Evolutionary conservation across 2,888 invertebrate genomes (phyloP), one percentile per base, ranked within the genome.

Genomic region (Acanthopleura granulata): DNA sequence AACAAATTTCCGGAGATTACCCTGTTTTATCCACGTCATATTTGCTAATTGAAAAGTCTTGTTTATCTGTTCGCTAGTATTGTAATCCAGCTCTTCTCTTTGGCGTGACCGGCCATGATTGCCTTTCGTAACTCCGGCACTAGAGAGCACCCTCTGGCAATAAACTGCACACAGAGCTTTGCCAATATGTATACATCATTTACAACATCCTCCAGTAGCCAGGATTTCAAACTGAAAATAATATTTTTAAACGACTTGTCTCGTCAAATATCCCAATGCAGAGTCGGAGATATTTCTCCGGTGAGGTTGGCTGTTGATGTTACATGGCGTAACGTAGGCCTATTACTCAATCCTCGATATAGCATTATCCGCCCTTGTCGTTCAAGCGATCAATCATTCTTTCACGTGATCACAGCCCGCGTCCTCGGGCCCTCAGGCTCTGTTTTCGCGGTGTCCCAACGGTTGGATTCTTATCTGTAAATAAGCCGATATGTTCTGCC

Each of bases 31-130:
- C 29, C 29, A 22, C 29, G 22, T 27, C 29, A 27, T 66, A 66
- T 66, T 66, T 66, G 27, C 22, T 66, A 66, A 66, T 66, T 66
- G 66, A 66, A 66, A 66, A 66, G 25, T 27, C 66, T 66, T 66
- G 66, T 66, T 66, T 66, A 66, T 66, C 25, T 25, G 27, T 27
- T 18, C 66, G 29, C 12, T 16, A 3, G 22, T 16, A 66, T 27
- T 16, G 22, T 27, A 66, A 27, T 27, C 66, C 66, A 27, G 22
- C 25, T 18, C 22, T 18, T 57, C 22, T 18, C 22, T 57, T n/a
- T 57, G 22, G 57, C 57, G 57, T 57, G 57, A 57, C 57, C 57
- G 12, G n/a, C 22, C 22, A 57, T 22, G 22, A 18, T n/a, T 18
- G 57, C 18, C 4, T 57, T 57, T 57, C 57, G 22, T n/a, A 22